A percentile compares a stretch with the other conserved stretches of the same genome.
phyloP scores from a whole-genome alignment of 2,888 invertebrate genomes.

The Calameuta filiformis region DNA sequence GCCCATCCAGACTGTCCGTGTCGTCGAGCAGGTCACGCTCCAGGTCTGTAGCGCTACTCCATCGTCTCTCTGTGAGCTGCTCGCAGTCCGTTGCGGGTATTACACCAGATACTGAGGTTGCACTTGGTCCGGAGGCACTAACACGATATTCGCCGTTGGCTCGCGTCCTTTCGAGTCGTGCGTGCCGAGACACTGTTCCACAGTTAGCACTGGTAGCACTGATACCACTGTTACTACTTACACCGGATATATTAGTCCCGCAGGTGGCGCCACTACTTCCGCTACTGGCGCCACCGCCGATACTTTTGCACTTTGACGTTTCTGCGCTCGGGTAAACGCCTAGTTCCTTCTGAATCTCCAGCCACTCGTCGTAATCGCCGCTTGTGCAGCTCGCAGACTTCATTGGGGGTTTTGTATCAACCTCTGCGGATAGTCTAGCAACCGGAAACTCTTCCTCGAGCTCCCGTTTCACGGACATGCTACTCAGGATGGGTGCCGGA shows the following conservation, averaged over 20 bases:
- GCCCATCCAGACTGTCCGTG: slow-evolving; percentile 58
- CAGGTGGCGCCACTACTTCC: background rate
- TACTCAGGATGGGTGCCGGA: slow-evolving; percentile 39
- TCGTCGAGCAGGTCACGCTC: slow-evolving; percentile 62
- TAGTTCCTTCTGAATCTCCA: slow-evolving; percentile 75
- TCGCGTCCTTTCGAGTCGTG: slow-evolving; percentile 55
- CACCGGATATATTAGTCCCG: slow-evolving; percentile 31
- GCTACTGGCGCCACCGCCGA: background rate
- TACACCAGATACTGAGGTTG: background rate
- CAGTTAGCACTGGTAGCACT: slow-evolving; percentile 21
- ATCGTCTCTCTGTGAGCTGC: slow-evolving; percentile 37
- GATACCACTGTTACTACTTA: slow-evolving; percentile 27
- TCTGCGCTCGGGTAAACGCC: slow-evolving; percentile 64
- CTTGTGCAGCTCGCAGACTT: slow-evolving; percentile 55
- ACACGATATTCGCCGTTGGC: slow-evolving; percentile 57
- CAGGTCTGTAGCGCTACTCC: slow-evolving; percentile 58
- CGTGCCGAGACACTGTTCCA: slow-evolving; percentile 8
- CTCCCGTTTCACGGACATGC: slow-evolving; percentile 59
- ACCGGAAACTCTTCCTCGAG: slow-evolving; percentile 57
- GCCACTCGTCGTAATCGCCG: slow-evolving; percentile 75
- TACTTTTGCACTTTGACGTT: slow-evolving; percentile 47
- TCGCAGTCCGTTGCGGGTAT: background rate
- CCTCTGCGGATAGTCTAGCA: slow-evolving; percentile 37
- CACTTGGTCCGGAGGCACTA: slow-evolving; percentile 19
- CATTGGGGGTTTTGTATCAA: slow-evolving; percentile 52